A percentile compares a stretch with the other conserved stretches of the same genome.
These are phyloP conservation scores for Lucilia sericata DNA, from an alignment of 1,140 invertebrate genomes.

Conservation along the genomic window DNA sequence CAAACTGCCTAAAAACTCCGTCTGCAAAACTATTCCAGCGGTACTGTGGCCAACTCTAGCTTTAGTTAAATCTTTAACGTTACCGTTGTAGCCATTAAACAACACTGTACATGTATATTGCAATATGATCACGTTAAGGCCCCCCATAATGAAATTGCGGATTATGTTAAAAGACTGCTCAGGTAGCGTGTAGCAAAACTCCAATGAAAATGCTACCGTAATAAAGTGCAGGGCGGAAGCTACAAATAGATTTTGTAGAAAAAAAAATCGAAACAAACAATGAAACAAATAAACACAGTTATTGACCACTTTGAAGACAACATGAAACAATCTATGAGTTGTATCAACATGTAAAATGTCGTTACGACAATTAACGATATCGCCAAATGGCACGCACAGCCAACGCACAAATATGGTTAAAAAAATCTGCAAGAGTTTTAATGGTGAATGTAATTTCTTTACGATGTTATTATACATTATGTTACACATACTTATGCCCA, in stretches of 20 bases:
- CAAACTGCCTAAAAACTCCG: conserved; percentile 16
- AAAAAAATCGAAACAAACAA: conserved; percentile 13
- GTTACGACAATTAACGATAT: conserved; percentile 38
- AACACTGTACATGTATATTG: not conserved
- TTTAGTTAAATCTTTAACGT: not conserved
- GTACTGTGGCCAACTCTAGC: not conserved
- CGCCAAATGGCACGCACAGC: conserved; percentile 35
- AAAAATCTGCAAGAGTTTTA: not conserved
- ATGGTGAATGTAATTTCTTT: too few relatives aligned
- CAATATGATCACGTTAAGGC: conserved; percentile 35
- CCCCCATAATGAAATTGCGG: conserved; percentile 31
- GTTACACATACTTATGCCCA: too few relatives aligned
- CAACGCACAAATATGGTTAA: not conserved
- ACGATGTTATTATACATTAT: too few relatives aligned
- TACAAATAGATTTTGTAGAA: conserved; percentile 32
- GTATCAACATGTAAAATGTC: conserved; percentile 39
- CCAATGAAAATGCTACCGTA: conserved; percentile 20
- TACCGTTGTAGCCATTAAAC: too few relatives aligned
- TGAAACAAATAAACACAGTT: conserved; percentile 14
- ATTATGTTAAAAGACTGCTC: conserved; percentile 2
- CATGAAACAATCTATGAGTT: conserved; percentile 24
- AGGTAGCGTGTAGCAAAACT: conserved; percentile 32
- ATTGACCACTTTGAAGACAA: conserved; percentile 32
- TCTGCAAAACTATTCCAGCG: not conserved
- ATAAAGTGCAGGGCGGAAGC: conserved; percentile 35